phyloP scores from a whole-genome alignment of 1,140 invertebrate genomes.

The Ptiloglossa arizonensis region DNA sequence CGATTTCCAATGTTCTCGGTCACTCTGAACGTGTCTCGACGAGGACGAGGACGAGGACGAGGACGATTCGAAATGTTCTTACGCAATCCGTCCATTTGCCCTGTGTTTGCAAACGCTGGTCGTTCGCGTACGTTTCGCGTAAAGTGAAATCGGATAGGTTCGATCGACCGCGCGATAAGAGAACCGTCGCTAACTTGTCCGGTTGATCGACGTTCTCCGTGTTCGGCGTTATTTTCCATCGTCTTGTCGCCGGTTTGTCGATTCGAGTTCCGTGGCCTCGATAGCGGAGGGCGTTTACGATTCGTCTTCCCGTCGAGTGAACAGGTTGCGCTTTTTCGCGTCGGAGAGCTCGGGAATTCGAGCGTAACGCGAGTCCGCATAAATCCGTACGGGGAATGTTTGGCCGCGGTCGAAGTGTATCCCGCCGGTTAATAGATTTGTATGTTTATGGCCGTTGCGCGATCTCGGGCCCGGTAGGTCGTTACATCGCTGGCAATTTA shows the following conservation, averaged over 20 bases:
- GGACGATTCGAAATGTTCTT: background rate
- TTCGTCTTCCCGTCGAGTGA: too few species aligned
- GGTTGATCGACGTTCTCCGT: background rate
- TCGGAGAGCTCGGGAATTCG: too few species aligned
- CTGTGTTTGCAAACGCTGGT: too few species aligned
- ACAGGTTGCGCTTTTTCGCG: background rate
- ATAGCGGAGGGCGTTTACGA: background rate
- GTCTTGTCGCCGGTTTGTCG: background rate
- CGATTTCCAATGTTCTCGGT: background rate
- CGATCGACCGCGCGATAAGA: background rate
- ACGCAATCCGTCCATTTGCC: too few species aligned
- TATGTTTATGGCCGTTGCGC: conserved; percentile 18
- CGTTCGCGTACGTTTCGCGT: background rate
- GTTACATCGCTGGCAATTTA: conserved; percentile 17
- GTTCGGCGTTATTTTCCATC: background rate
- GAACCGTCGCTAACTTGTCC: background rate
- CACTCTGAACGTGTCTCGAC: too few species aligned
- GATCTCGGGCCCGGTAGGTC: background rate
- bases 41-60: too few species aligned
- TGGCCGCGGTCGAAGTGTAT: background rate
- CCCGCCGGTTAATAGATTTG: conserved; percentile 38
- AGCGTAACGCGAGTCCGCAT: background rate
- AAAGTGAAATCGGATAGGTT: conserved; percentile 7
- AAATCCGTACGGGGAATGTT: conserved; percentile 4
- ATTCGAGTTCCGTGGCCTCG: background rate